These are phyloP conservation scores for Malachius bipustulatus DNA, from an alignment of 2,888 invertebrate genomes.

Conservation along the genomic window DNA sequence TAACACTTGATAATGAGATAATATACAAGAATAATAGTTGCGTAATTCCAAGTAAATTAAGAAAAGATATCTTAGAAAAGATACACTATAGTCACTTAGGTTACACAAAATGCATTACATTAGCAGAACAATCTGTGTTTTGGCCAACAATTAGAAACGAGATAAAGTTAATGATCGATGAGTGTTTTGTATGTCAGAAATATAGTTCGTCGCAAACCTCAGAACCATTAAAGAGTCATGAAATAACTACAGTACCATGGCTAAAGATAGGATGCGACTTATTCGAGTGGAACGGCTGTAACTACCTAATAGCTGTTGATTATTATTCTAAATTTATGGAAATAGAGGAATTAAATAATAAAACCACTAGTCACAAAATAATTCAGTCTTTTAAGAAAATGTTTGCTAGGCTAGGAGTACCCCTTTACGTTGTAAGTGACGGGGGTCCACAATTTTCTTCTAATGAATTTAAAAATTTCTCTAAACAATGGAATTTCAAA, in stretches of 20 bases:
- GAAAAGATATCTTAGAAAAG: constrained; percentile 13
- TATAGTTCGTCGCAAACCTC: constrained; percentile 11
- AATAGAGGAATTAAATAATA: not conserved
- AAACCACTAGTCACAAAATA: constrained; percentile 1
- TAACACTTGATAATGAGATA: constrained; percentile 10
- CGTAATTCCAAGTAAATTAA: constrained; percentile 13
- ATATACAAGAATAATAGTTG: constrained; percentile 12
- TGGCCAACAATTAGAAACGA: constrained; percentile 16
- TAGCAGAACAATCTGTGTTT: constrained; percentile 13
- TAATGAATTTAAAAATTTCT: constrained; percentile 5
- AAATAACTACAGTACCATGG: constrained; percentile 14
- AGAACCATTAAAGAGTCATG: constrained; percentile 15
- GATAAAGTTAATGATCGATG: constrained; percentile 11
- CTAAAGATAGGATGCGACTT: constrained; percentile 8
- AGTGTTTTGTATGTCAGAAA: constrained; percentile 14
- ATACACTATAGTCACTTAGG: constrained; percentile 17
- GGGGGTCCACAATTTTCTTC: constrained; percentile 7
- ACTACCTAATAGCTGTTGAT: too few species aligned
- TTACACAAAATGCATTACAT: constrained; percentile 12
- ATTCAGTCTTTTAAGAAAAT: constrained; percentile 3
- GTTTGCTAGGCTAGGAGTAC: constrained; percentile 8
- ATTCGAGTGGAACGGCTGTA: too few species aligned
- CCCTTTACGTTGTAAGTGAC: constrained; percentile 5
- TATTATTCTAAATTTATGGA: too few species aligned
- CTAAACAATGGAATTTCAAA: constrained; percentile 1